Percentiles rank a stretch among this genome's conserved stretches.
phyloP scores from a whole-genome alignment of 2,113 vertebrate genomes.

The Sebastes schlegelii region DNA sequence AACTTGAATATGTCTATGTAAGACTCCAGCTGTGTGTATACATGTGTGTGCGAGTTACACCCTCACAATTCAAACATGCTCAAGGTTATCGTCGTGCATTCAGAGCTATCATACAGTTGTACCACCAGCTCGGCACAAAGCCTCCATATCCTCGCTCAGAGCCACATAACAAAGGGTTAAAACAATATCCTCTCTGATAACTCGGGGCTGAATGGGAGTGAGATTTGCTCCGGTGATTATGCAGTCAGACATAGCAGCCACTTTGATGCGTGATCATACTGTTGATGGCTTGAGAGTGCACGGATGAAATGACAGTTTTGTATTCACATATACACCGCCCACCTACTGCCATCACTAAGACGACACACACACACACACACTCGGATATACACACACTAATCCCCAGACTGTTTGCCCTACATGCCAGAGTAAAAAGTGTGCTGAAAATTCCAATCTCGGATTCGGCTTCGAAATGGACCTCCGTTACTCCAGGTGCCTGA shows the following conservation, averaged over 20 bases:
- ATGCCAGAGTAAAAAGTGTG: constrained; percentile 45
- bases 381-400: constrained; percentile 52
- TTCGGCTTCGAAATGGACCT: constrained; percentile 54
- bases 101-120: constrained; percentile 20
- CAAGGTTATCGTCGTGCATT: constrained; percentile 56
- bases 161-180: constrained; percentile 70
- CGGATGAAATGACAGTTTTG: constrained; percentile 70
- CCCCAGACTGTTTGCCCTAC: constrained; percentile 54
- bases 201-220: constrained; percentile 66
- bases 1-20: constrained; percentile 11
- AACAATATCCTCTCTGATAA: constrained; percentile 78
- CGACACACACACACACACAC: constrained; percentile 33
- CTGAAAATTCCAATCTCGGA: constrained; percentile 58
- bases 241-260: constrained; percentile 77
- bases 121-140: constrained; percentile 34
- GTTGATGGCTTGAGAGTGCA: constrained; percentile 69
- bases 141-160: constrained; percentile 12
- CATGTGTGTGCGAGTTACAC: background rate
- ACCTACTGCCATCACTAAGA: constrained; percentile 27
- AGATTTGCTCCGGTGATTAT: constrained; percentile 79
- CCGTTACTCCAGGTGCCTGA: constrained; percentile 30
- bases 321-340: constrained; percentile 57
- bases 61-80: constrained; percentile 19
- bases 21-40: background rate
- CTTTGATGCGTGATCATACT: constrained; percentile 80